Percentiles rank a stretch among this genome's conserved stretches.
These are phyloP conservation scores for Archivesica marissinica DNA, from an alignment of 1,140 invertebrate species.

Conservation along the genomic window DNA sequence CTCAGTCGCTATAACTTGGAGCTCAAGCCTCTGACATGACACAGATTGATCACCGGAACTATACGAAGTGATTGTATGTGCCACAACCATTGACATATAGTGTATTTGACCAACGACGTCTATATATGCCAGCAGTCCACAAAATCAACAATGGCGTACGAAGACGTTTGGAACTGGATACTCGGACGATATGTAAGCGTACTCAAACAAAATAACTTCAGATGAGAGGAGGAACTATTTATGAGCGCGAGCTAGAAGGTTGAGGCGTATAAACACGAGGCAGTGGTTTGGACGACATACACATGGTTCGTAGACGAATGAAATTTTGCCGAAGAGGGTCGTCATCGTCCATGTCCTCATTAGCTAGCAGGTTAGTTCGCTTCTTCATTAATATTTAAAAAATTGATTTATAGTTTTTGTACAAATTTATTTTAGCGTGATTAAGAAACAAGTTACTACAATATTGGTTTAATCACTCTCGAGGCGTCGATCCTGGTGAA, in stretches of 20 bases:
- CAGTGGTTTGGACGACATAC: background rate
- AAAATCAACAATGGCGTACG: background rate
- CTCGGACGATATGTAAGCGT: background rate
- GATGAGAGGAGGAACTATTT: background rate
- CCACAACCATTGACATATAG: no score
- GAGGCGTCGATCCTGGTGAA: no score
- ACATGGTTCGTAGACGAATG: constrained; percentile 59
- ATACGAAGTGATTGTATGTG: no score
- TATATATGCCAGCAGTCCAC: background rate
- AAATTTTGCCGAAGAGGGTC: constrained; percentile 60
- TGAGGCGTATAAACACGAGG: background rate
- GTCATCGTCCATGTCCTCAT: constrained; percentile 52
- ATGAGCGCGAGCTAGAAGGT: background rate
- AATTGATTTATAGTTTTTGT: no score
- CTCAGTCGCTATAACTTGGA: no score
- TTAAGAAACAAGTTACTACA: no score
- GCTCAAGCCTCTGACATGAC: no score
- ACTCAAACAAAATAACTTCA: background rate
- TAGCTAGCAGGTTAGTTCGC: constrained; percentile 57
- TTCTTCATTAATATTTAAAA: no score
- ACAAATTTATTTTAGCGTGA: no score
- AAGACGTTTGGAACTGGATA: background rate
- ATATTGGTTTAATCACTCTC: no score
- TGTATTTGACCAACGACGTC: background rate
- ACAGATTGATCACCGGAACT: no score